Base-by-base conservation (phyloP, 92 coral and sea anemone species). In the Blastomussa wellsi region DNA sequence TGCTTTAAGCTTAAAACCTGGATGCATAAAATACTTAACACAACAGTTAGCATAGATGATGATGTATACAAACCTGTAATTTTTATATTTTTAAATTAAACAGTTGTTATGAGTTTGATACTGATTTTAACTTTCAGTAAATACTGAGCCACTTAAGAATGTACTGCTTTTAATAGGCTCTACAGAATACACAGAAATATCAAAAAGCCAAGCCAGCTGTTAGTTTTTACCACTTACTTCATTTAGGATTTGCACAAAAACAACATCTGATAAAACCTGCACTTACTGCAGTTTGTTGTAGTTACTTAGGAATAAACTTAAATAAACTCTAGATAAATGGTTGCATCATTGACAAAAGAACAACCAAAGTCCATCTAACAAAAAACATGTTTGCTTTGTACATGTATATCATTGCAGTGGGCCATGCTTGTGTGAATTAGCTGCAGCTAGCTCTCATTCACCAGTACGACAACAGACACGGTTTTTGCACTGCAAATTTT, bases 391-490 rank as follows among this genome's bases (percentile, higher is more conserved):
- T 8, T 13, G 53, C 16, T 49, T 49, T 64, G 24, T 28, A n/a
- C 22, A 20, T n/a, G 15, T 26, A 26, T 11, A 24, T n/a, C 20
- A 65, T 12, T 29, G 6, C 41, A 13, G 74, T 33, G 74, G 36
- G 20, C 20, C 7, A 12, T 36, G 39, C 28, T 68, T 68, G 29
- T 8, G 17, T 26, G 71, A 14, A 16, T 13, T 10, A 67, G 11
- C 26, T 68, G 14, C 48, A 70, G 44, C 28, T 5, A 70, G 44
- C 28, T 5, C 2, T 78, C 64, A 89, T 60, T 87, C 88, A 8
- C 93, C 98, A 66, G 95, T 82, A 36, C 99, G 94, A 62, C 99
- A 96, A 72, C 99, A 96, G 13, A 94, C 96, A 62, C 99, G 90
- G 65, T 89, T 88, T 17, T 95, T 87, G 51, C 99, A 94, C 59